Evolutionary conservation across 1,140 invertebrate genomes (phyloP).

Genomic region (Mesaphorura yosii): DNA sequence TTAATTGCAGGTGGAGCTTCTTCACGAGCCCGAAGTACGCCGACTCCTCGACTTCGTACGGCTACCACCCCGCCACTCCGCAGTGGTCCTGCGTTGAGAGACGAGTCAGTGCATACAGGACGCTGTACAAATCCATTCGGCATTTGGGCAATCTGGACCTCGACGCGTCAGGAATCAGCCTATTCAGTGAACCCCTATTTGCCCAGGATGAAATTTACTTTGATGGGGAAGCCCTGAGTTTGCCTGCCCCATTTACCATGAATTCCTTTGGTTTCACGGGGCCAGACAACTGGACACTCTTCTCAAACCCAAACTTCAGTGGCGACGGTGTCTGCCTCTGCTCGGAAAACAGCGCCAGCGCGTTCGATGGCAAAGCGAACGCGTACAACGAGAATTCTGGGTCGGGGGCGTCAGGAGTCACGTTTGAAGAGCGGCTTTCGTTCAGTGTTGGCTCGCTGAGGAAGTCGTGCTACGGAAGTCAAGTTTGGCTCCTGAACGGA

Average conservation of each 20-base stretch:
- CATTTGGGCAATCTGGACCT: conserved; percentile 3
- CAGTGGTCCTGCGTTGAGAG: neutral
- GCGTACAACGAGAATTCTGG: no score
- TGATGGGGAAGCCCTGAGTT: neutral
- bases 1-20: conserved; percentile 2
- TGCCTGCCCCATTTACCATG: neutral
- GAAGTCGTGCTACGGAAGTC: neutral
- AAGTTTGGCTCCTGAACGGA: neutral
- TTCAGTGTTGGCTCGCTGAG: neutral
- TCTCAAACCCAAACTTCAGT: neutral
- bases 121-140: conserved; percentile 1
- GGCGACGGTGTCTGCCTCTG: neutral
- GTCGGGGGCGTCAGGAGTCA: neutral
- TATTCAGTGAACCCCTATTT: conserved; percentile 2
- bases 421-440: neutral
- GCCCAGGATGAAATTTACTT: conserved; percentile 4
- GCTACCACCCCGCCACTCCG: conserved; percentile 4
- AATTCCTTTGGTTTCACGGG: conserved; percentile 6
- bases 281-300: conserved; percentile 1
- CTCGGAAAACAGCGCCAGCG: neutral
- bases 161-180: neutral
- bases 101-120: neutral
- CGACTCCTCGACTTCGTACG: neutral
- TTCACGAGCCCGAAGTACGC: neutral
- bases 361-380: neutral